These are phyloP conservation scores for Pachliopta kotzebuea DNA, from an alignment of 2,888 invertebrate genomes.

Conservation along the genomic window DNA sequence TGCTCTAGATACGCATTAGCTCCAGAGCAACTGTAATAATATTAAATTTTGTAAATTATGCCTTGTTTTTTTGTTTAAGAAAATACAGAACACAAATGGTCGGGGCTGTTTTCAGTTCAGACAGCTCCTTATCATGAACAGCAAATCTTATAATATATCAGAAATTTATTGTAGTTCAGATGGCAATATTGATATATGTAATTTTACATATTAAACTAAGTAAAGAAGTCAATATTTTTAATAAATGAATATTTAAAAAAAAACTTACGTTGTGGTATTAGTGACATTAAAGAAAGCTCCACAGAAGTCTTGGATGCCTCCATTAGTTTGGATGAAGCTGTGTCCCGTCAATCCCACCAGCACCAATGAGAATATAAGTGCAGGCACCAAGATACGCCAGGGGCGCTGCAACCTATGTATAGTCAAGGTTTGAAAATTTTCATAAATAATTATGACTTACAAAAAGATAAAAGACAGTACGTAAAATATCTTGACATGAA, in stretches of 20 bases:
- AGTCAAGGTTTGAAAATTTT: slow-evolving; percentile 1
- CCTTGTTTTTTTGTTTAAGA: too few species aligned
- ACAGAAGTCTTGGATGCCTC: slow-evolving; percentile 65
- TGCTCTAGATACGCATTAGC: slow-evolving; percentile 52
- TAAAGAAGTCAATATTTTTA: too few species aligned
- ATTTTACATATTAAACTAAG: too few species aligned
- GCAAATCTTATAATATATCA: too few species aligned
- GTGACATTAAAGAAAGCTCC: slow-evolving; percentile 57
- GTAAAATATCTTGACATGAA: too few species aligned
- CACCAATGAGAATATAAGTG: slow-evolving; percentile 60
- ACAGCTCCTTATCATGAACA: too few species aligned
- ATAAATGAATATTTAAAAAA: background rate
- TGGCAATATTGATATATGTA: too few species aligned
- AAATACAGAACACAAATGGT: too few species aligned
- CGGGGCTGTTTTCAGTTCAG: too few species aligned
- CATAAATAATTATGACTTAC: background rate
- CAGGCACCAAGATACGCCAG: slow-evolving; percentile 68
- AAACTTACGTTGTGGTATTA: slow-evolving; percentile 60
- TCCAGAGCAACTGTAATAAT: slow-evolving; percentile 56
- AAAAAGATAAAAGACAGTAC: background rate
- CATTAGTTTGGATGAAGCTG: slow-evolving; percentile 62
- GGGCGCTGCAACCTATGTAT: slow-evolving; percentile 56
- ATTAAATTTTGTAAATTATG: background rate
- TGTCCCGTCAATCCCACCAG: slow-evolving; percentile 66
- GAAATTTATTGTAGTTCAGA: too few species aligned